These are phyloP conservation scores for Rhinatrema bivittatum DNA, from an alignment of 2,797 vertebrate species.

Conservation along the genomic window DNA sequence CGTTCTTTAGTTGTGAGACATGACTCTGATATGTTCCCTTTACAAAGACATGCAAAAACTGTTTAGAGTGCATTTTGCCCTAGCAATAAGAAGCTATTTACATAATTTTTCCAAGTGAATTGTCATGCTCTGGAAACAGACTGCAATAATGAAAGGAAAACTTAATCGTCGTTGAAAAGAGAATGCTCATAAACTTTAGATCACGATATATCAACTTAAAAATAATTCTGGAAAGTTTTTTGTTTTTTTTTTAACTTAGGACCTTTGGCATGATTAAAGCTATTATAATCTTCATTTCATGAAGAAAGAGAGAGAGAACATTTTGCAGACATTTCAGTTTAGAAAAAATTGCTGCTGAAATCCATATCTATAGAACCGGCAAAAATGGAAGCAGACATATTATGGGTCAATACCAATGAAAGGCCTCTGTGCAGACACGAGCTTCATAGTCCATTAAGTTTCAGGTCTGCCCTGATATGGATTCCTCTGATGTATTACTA, in stretches of 20 bases:
- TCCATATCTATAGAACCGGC: conserved; percentile 44
- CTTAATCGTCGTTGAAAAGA: conserved; percentile 21
- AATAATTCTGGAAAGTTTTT: conserved; percentile 40
- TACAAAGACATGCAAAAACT: no score
- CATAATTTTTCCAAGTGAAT: no score
- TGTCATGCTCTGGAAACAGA: no score
- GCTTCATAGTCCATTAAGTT: conserved; percentile 65
- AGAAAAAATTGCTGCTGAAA: conserved; percentile 45
- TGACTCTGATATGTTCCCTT: no score
- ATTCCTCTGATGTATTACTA: conserved; percentile 79
- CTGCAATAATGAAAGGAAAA: no score
- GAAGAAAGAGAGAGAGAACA: conserved; percentile 49
- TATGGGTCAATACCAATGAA: conserved; percentile 56
- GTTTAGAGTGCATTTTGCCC: no score
- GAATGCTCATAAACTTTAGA: conserved; percentile 32
- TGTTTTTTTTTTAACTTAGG: conserved; percentile 35
- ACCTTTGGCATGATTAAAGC: conserved; percentile 54
- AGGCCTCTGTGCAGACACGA: conserved; percentile 46
- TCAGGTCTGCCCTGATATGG: conserved; percentile 65
- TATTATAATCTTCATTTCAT: conserved; percentile 56
- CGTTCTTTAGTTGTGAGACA: no score
- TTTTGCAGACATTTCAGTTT: conserved; percentile 46
- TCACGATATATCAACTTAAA: conserved; percentile 33
- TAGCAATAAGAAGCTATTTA: no score
- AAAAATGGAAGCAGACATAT: conserved; percentile 35